phyloP scores from a whole-genome alignment of 1,140 invertebrate species.

The Goniozus legneri region DNA sequence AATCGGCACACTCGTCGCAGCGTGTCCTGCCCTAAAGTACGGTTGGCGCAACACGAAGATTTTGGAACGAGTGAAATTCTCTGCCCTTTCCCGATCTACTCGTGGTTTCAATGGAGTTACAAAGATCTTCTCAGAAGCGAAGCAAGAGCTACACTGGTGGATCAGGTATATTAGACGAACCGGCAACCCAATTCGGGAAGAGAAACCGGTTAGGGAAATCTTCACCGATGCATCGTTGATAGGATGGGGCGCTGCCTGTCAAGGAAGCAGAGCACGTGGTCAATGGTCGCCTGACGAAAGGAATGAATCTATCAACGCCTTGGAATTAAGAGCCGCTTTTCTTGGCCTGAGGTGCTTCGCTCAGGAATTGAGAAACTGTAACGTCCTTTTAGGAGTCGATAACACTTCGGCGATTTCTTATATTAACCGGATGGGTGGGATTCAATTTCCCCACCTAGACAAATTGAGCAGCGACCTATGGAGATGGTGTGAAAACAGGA shows the following conservation, averaged over 20 bases:
- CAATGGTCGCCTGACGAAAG: slow-evolving; percentile 20
- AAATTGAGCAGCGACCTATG: slow-evolving; percentile 14
- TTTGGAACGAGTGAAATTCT: slow-evolving; percentile 18
- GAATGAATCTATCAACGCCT: slow-evolving; percentile 28
- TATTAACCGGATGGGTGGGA: slow-evolving; percentile 24
- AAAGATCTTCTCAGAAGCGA: slow-evolving; percentile 1
- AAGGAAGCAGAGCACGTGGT: slow-evolving; percentile 18
- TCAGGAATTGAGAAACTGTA: neutral
- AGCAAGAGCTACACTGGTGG: slow-evolving; percentile 26
- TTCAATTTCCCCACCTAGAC: slow-evolving; percentile 22
- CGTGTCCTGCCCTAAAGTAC: slow-evolving; percentile 18
- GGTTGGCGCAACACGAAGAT: slow-evolving; percentile 18
- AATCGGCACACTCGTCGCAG: slow-evolving; percentile 13
- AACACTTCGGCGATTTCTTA: slow-evolving; percentile 20
- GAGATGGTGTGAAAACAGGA: slow-evolving; percentile 24
- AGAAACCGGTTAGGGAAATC: slow-evolving; percentile 18
- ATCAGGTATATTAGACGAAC: slow-evolving; percentile 8
- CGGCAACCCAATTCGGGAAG: slow-evolving; percentile 11
- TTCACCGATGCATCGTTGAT: slow-evolving; percentile 26
- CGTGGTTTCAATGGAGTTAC: slow-evolving; percentile 1
- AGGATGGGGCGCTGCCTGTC: slow-evolving; percentile 25
- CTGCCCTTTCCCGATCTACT: slow-evolving; percentile 8
- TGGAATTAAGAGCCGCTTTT: slow-evolving; percentile 28
- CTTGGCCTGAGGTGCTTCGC: slow-evolving; percentile 29
- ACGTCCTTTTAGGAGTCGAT: neutral